Evolutionary conservation across 2,888 invertebrate species (phyloP), one percentile per base, ranked within the genome.

Genomic region (Diaprepes abbreviatus): DNA sequence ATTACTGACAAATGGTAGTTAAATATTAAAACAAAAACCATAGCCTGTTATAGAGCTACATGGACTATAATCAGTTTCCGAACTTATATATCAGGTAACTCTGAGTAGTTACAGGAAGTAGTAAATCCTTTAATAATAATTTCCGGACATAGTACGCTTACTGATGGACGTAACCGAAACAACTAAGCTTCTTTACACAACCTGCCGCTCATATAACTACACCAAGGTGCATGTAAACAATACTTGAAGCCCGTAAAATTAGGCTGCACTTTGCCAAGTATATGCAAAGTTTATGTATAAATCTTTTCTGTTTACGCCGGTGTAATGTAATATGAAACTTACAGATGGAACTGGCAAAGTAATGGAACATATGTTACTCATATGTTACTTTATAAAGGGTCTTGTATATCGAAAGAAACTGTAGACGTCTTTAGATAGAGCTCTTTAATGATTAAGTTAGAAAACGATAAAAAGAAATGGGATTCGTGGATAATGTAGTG

Each of bases 251-350:
- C 31, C 40, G 28, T 59, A 59, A 59, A 59, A 59, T 59, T 45
- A 59, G 59, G 59, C 40, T 43, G 45, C 59, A 45, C 59, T 58
- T 58, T 59, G 31, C 33, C 28, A 43, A 45, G 43, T 59, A 45
- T 43, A 31, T 31, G 45, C 45, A 28, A 59, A 59, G 43, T 59
- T 59, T 59, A 59, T 31, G 59, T 45, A 59, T 59, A 59, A 59
- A 59, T 59, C 59, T 28, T 24, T n/a, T 31, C 14, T 43, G 45
- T 31, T 59, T 59, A 21, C 31, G 57, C 24, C 12, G 6, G 36
- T 38, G 19, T 57, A 57, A 57, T 38, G 21, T 57, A 36, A 38
- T 21, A 19, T 14, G 3, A 40, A 57, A 36, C 21, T 38, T 40
- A 38, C 38, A 19, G 1, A 24, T 19, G 38, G 24, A 24, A 40